Evolutionary conservation across 2,113 vertebrate genomes (phyloP).

Genomic region (Alosa alosa): DNA sequence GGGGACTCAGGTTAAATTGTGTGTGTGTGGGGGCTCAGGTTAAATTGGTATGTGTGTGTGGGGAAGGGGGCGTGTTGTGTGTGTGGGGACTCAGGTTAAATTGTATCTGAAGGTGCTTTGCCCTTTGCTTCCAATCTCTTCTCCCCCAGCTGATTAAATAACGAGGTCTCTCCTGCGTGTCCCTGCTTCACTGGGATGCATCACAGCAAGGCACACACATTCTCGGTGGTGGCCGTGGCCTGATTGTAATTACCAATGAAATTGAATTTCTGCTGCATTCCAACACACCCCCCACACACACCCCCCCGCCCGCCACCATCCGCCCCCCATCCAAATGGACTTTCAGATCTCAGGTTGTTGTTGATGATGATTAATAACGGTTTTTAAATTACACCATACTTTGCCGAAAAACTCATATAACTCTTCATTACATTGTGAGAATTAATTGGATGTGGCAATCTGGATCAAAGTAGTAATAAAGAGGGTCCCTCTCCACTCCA

Average conservation of each 20-base stretch:
- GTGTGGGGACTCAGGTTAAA: conserved; percentile 22
- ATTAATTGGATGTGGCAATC: neutral
- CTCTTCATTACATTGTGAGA: conserved; percentile 14
- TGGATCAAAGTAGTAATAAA: neutral
- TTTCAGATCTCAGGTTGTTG: conserved; percentile 21
- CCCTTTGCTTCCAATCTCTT: conserved; percentile 24
- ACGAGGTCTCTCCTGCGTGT: conserved; percentile 17
- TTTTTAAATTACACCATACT: conserved; percentile 16
- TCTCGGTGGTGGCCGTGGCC: conserved; percentile 17
- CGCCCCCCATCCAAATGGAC: neutral
- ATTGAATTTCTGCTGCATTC: conserved; percentile 26
- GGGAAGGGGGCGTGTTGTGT: neutral
- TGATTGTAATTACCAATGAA: conserved; percentile 36
- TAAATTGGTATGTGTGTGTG: conserved; percentile 15
- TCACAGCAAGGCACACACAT: neutral
- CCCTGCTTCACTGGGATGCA: neutral
- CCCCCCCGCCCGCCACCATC: neutral
- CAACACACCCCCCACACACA: neutral
- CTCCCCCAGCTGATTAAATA: conserved; percentile 37
- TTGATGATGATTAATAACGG: conserved; percentile 29
- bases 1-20: no score
- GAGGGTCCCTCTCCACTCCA: neutral
- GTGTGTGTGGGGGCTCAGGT: neutral
- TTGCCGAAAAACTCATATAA: neutral
- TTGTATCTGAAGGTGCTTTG: conserved; percentile 32